Base-by-base conservation (phyloP, 2,888 invertebrate genomes). In the Branchellion lobata region DNA sequence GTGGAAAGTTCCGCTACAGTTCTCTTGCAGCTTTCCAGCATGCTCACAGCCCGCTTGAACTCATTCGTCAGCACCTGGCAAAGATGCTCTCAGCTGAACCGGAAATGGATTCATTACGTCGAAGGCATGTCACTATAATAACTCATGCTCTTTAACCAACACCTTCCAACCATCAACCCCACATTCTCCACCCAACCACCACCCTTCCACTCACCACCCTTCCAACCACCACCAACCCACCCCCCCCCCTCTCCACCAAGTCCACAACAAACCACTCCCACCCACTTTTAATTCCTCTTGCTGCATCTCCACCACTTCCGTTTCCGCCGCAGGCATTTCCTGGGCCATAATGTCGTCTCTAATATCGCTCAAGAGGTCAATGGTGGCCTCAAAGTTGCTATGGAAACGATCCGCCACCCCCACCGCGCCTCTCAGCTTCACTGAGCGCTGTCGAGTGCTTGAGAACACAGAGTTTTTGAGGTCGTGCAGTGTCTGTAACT, bases 281-380 rank as follows among this genome's bases (percentile, higher is more conserved):
- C 51, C 71, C 80, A 87, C 87, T 83, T 85, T 84, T 1, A 87
- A 83, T 81, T 87, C 87, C 78, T 85, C 85, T 81, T 86, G 86
- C 81, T 87, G 87, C 80, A 86, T 86, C 74, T 84, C 83, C 36
- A 87, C 85, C 18, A 85, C 85, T 33, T 85, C 84, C 0, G 86
- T 84, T 75, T 87, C 86, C 3, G 87, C 85, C 3, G 86, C 86
- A 1, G 87, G 86, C 1, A 85, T 85, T 79, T 87, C 87, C 82
- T 87, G 87, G 2, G 86, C 85, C 73, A 84, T 82, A 65, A 87
- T 83, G 74, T 85, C 86, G 81, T 87, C 87, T 81, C 86, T 86
- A 29, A 87, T 84, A 81, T 87, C 87, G 3, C 85, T 82, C 27
- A 87, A 82, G 36, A 84, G 84, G 1, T 85, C 84, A 82, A 85